Evolutionary conservation across 2,797 vertebrate species (phyloP).

Genomic region (Anabas testudineus): DNA sequence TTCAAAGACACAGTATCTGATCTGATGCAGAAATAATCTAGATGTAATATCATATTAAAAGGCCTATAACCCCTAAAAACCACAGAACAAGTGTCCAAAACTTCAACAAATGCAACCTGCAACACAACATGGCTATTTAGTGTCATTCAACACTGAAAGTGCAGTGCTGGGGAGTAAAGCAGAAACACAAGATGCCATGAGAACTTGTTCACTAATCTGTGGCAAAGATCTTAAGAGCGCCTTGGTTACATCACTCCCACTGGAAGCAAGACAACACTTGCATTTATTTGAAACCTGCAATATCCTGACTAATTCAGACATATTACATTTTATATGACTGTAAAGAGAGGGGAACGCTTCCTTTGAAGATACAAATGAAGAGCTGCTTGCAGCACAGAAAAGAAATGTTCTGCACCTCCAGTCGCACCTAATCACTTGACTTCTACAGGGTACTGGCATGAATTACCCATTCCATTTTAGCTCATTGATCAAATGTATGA

Average conservation of each 20-base stretch:
- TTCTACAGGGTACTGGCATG: conserved; percentile 32
- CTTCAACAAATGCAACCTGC: conserved; percentile 68
- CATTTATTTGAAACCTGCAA: conserved; percentile 74
- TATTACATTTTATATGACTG: conserved; percentile 78
- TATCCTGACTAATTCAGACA: conserved; percentile 75
- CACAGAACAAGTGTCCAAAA: conserved; percentile 41
- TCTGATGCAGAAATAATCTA: conserved; percentile 51
- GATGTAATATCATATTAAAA: conserved; percentile 53
- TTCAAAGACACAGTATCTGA: conserved; percentile 64
- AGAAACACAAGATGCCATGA: conserved; percentile 43
- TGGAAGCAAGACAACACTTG: conserved; percentile 72
- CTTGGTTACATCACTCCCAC: conserved; percentile 68
- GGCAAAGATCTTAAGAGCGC: conserved; percentile 71
- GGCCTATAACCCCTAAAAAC: conserved; percentile 62
- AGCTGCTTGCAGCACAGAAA: conserved; percentile 63
- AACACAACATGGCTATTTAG: conserved; percentile 48
- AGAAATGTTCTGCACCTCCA: conserved; percentile 36
- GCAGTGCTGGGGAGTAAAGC: conserved; percentile 22
- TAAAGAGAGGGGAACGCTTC: conserved; percentile 66
- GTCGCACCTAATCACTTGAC: conserved; percentile 51
- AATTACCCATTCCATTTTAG: conserved; percentile 55
- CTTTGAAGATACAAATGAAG: conserved; percentile 65
- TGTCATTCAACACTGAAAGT: conserved; percentile 51
- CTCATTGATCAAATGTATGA: conserved; percentile 34
- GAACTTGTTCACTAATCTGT: conserved; percentile 67